Conservation (phyloP, 1,140 invertebrate genomes). For the Notospermus geniculatus region DNA sequence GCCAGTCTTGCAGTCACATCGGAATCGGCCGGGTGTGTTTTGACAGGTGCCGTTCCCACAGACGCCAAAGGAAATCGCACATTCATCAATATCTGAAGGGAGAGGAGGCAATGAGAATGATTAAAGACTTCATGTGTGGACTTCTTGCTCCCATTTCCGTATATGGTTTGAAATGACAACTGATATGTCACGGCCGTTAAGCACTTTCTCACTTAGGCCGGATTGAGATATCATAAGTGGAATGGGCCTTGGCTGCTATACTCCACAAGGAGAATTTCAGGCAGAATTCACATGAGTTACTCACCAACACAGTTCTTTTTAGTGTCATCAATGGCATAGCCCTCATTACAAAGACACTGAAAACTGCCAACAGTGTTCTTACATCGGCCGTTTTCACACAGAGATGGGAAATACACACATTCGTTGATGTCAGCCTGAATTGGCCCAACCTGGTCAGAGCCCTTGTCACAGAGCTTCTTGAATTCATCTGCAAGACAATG, state of each 20-base stretch:
- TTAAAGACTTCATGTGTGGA: no score
- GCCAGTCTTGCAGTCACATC: slow-evolving; percentile 77
- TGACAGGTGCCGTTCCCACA: slow-evolving; percentile 78
- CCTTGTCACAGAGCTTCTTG: slow-evolving; percentile 24
- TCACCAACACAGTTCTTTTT: slow-evolving; percentile 51
- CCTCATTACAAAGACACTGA: slow-evolving; percentile 46
- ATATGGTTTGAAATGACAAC: no score
- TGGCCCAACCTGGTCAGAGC: no score
- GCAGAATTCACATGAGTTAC: no score
- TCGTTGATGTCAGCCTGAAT: slow-evolving; percentile 83
- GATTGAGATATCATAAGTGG: no score
- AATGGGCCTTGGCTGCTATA: no score
- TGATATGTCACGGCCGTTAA: no score
- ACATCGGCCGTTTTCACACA: slow-evolving; percentile 60
- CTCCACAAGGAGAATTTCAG: no score
- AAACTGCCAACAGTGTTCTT: slow-evolving; percentile 46
- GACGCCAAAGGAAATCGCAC: slow-evolving; percentile 77
- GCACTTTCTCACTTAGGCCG: no score
- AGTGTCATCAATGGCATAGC: slow-evolving; percentile 58
- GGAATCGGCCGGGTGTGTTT: slow-evolving; percentile 79
- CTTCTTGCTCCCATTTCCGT: no score
- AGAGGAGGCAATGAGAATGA: no score
- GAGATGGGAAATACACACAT: slow-evolving; percentile 61
- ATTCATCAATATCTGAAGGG: slow-evolving; percentile 81
- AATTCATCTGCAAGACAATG: slow-evolving; percentile 28